phyloP scores from a whole-genome alignment of 2,113 vertebrate species.

The Aegotheles bennettii region DNA sequence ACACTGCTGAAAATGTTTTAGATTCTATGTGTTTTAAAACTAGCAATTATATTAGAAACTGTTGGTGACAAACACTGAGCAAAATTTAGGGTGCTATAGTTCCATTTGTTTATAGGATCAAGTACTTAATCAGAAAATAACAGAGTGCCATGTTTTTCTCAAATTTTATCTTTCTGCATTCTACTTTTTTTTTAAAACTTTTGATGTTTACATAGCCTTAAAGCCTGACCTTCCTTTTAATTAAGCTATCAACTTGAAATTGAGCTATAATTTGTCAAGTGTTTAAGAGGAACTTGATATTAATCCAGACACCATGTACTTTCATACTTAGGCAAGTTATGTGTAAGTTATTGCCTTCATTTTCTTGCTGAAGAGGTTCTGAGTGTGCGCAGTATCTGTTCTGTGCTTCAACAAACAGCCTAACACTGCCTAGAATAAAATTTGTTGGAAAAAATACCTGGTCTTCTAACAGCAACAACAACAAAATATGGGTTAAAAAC shows the following conservation, averaged over 20 bases:
- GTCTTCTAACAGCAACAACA: not conserved
- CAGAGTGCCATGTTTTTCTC: not conserved
- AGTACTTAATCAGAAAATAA: not conserved
- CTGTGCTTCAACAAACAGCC: not conserved
- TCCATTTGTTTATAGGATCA: not conserved
- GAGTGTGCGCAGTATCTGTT: not conserved
- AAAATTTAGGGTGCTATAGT: rapidly evolving
- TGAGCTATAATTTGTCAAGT: not conserved
- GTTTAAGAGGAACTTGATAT: not conserved
- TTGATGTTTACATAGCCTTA: not conserved
- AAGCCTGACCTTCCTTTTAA: not conserved
- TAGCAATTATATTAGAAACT: not conserved
- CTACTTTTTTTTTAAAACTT: not conserved
- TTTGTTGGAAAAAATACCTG: not conserved
- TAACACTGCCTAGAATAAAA: not conserved
- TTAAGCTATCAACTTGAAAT: not conserved
- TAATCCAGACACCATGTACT: not conserved
- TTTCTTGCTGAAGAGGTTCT: not conserved
- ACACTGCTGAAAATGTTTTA: not conserved
- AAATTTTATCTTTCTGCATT: not conserved
- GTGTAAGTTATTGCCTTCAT: not conserved
- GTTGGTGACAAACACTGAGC: not conserved
- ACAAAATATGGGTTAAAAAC: not conserved
- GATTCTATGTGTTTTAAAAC: not conserved
- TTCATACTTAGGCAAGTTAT: not conserved